Percentiles rank a stretch among this genome's conserved stretches.
Evolutionary conservation across 2,113 vertebrate genomes (phyloP).

Genomic region (Leptobrachium leishanense): DNA sequence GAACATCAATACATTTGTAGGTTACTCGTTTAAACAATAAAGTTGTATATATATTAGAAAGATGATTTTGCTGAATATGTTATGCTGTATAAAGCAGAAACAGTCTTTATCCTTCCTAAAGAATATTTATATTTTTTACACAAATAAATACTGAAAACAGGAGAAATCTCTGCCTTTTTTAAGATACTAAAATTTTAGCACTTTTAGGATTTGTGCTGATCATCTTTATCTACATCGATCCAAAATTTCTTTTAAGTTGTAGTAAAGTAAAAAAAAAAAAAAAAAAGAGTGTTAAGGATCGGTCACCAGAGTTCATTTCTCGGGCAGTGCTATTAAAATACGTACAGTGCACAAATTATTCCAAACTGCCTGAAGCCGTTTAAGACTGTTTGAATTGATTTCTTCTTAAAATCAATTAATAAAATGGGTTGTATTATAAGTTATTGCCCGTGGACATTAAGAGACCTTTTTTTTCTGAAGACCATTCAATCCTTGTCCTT

Average conservation of each 20-base stretch:
- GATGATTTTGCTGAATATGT: too few species aligned
- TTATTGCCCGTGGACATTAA: constrained; percentile 39
- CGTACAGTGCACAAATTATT: constrained; percentile 46
- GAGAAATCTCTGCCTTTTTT: too few species aligned
- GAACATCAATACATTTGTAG: too few species aligned
- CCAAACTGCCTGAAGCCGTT: constrained; percentile 26
- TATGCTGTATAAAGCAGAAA: too few species aligned
- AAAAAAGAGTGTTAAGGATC: constrained; percentile 40
- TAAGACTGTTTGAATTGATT: constrained; percentile 46
- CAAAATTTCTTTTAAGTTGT: constrained; percentile 37
- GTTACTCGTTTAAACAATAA: too few species aligned
- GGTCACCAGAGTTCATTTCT: constrained; percentile 46
- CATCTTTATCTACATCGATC: constrained; percentile 36
- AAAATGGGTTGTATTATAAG: constrained; percentile 45
- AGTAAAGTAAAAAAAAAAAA: constrained; percentile 17
- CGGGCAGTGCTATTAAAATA: constrained; percentile 45
- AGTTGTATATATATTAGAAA: too few species aligned
- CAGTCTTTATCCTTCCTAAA: too few species aligned
- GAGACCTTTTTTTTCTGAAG: constrained; percentile 31
- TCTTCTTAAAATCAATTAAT: constrained; percentile 51
- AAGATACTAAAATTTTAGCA: too few species aligned
- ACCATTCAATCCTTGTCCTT: constrained; percentile 27
- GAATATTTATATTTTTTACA: too few species aligned
- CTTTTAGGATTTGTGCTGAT: too few species aligned
- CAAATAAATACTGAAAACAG: too few species aligned